Conservation (phyloP, 2,888 invertebrate species). For the Cerastis leucographa region DNA sequence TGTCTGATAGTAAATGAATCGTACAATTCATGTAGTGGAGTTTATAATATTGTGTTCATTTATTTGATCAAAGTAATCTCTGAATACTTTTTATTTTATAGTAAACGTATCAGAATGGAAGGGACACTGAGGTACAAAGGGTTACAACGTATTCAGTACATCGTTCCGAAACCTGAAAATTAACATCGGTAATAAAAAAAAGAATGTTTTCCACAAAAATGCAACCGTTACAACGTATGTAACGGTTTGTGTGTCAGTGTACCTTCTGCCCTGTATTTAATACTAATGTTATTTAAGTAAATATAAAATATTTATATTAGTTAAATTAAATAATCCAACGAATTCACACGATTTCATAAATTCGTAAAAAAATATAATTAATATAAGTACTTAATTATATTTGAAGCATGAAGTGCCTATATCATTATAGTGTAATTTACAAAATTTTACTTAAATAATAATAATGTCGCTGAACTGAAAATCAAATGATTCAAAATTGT, state of each 20-base stretch:
- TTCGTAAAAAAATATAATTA: neutral
- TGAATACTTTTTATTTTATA: slow-evolving; percentile 4
- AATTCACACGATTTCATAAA: neutral
- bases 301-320: neutral
- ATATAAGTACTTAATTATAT: slow-evolving; percentile 1
- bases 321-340: neutral
- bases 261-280: neutral
- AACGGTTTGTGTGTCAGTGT: neutral
- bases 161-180: neutral
- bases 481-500: slow-evolving; percentile 35
- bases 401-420: slow-evolving; percentile 45
- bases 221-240: too few species aligned
- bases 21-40: neutral
- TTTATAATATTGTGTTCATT: slow-evolving; percentile 3
- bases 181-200: neutral
- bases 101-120: neutral
- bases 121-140: neutral
- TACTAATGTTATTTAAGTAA: neutral
- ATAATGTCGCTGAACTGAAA: slow-evolving; percentile 20
- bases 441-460: slow-evolving; percentile 11
- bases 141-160: neutral
- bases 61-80: neutral
- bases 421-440: slow-evolving; percentile 1
- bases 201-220: neutral
- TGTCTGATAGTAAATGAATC: neutral